Base-by-base conservation (phyloP, 1,140 invertebrate species). In the Danaus melanippus region DNA sequence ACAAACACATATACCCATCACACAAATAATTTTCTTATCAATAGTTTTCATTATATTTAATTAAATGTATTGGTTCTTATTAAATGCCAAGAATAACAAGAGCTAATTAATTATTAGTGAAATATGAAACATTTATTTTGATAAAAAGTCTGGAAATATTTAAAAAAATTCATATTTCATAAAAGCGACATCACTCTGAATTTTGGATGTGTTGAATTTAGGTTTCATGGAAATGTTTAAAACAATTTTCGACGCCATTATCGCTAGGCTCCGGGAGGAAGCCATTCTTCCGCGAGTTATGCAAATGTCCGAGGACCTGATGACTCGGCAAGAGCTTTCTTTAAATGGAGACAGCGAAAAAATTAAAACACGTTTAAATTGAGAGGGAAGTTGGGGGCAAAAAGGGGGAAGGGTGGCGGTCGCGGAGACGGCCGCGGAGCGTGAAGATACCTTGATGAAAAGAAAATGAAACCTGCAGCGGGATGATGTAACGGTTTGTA, bases 391-490 rank as follows among this genome's bases (percentile, higher is more conserved):
- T 12, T 11, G 60, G 44, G 42, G 41, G 46, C 51, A 42, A 17
- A 55, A 47, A 12, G 21, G 56, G 12, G 2, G 46, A 51, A 48
- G 60, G 56, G 57, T 51, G 12, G 50, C 47, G 53, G 50, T 32
- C 46, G 45, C 60, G 56, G 71, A 71, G 71, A 72, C 65, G 73
- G 64, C 71, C 62, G 60, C 62, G 59, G 64, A 74, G 74, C 72
- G 72, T 75, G 72, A 79, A 75, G 74, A 74, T 71, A 74, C 73
- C 76, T 74, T 79, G 76, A 79, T 79, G 74, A 79, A 79, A 79
- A 79, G 76, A 79, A 79, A 79, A 79, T 79, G 76, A 77, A 73
- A 74, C 69, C 62, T 67, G 58, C 62, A 70, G 49, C 56, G 64
- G 56, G 58, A 69, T 69, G 67, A 71, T 60, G 67, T 58, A 62